Evolutionary conservation across 2,888 invertebrate species (phyloP).

Genomic region (Octonoba sinensis): DNA sequence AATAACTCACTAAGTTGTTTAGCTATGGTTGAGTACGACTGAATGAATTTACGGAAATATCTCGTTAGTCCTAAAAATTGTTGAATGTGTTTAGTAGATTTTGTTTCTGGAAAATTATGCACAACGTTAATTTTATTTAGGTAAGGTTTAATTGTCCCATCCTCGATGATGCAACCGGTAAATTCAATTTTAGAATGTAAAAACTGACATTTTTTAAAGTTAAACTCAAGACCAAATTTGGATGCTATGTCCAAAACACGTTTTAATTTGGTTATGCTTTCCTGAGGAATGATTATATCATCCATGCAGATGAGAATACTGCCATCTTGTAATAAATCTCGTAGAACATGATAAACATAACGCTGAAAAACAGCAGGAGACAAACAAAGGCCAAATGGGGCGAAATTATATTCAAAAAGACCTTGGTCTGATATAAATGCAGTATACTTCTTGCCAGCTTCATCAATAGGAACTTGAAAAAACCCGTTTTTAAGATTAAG

Average conservation of each 20-base stretch:
- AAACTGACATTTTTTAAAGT: too few species aligned
- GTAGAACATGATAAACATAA: not conserved
- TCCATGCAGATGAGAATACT: too few species aligned
- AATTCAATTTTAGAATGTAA: conserved; percentile 8
- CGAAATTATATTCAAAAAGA: too few species aligned
- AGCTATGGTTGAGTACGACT: too few species aligned
- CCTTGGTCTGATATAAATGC: too few species aligned
- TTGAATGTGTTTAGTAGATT: not conserved
- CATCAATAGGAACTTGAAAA: conserved; percentile 14
- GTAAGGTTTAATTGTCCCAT: too few species aligned
- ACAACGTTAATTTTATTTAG: not conserved
- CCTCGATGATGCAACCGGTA: conserved; percentile 15
- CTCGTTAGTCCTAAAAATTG: conserved; percentile 11
- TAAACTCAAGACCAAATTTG: too few species aligned
- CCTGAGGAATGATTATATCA: too few species aligned
- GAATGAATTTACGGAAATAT: conserved; percentile 39
- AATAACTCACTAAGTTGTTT: conserved; percentile 32
- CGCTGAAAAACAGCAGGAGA: too few species aligned
- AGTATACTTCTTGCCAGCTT: not conserved
- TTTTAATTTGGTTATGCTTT: too few species aligned
- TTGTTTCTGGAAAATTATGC: not conserved
- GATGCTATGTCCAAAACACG: too few species aligned
- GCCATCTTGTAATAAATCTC: conserved; percentile 19
- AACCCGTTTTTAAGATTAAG: conserved; percentile 37
- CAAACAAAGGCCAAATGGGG: too few species aligned